Conservation (phyloP, 2,888 invertebrate species). For the Drosophila merina region DNA sequence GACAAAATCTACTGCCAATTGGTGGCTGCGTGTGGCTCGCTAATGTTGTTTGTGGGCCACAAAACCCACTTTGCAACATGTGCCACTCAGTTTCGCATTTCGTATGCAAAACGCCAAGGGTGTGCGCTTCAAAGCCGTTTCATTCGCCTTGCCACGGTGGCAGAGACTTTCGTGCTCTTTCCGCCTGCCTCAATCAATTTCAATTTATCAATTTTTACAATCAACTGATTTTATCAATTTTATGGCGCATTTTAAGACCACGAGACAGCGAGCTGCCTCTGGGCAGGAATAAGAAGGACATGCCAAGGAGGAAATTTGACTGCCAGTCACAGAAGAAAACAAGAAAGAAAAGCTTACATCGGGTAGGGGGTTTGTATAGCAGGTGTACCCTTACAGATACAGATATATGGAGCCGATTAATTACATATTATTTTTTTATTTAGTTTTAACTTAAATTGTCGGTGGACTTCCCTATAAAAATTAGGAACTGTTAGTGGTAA, state of each 20-base stretch:
- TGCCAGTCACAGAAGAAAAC: conserved; percentile 50
- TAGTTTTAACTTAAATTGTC: too few relatives aligned
- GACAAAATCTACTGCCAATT: neutral
- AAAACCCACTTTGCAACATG: conserved; percentile 32
- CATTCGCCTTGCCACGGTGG: neutral
- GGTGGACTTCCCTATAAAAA: too few relatives aligned
- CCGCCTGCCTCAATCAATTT: conserved; percentile 73
- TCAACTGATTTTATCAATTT: conserved; percentile 79
- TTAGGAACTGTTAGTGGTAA: too few relatives aligned
- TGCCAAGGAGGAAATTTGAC: conserved; percentile 60
- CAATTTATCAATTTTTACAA: conserved; percentile 79
- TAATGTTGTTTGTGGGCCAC: conserved; percentile 52
- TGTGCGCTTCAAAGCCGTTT: conserved; percentile 31
- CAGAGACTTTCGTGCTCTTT: conserved; percentile 3
- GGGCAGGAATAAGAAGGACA: conserved; percentile 47
- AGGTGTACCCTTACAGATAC: too few relatives aligned
- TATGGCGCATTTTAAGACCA: conserved; percentile 75
- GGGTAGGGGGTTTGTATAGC: too few relatives aligned
- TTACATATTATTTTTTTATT: too few relatives aligned
- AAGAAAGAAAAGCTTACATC: too few relatives aligned
- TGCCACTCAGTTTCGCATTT: conserved; percentile 15
- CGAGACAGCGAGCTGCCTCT: conserved; percentile 24
- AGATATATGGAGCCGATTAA: too few relatives aligned
- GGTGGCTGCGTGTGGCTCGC: conserved; percentile 18
- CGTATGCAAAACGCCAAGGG: conserved; percentile 40